phyloP scores from a whole-genome alignment of 2,113 vertebrate species.

The Jacana jacana region DNA sequence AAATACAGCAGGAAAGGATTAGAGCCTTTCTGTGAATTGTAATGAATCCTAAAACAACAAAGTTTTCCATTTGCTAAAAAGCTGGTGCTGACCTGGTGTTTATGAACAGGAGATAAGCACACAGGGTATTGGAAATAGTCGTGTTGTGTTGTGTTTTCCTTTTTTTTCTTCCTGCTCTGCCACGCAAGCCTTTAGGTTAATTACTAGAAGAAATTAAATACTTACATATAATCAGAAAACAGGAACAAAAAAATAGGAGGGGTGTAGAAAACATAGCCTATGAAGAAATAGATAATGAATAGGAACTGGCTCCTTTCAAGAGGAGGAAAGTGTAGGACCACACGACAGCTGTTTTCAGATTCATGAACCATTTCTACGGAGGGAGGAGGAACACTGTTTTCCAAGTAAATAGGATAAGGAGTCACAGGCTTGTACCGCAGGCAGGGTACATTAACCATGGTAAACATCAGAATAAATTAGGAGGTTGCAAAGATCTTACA shows the following conservation, averaged over 20 bases:
- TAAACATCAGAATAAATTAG: not conserved
- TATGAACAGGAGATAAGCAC: not conserved
- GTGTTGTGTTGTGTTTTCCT: not conserved
- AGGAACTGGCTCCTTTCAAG: not conserved
- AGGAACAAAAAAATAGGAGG: not conserved
- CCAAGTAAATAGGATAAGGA: not conserved
- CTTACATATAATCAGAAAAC: not conserved
- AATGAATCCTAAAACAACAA: not conserved
- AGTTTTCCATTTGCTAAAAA: not conserved
- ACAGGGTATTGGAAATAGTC: not conserved
- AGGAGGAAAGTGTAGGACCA: not conserved
- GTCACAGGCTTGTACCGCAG: not conserved
- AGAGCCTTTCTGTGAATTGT: not conserved
- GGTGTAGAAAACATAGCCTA: not conserved
- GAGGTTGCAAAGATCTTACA: not conserved
- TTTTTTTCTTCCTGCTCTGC: not conserved
- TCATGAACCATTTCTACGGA: not conserved
- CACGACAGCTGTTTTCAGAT: not conserved
- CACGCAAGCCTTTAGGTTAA: fast-evolving
- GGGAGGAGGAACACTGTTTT: not conserved
- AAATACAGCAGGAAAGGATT: not conserved
- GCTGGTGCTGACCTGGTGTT: fast-evolving
- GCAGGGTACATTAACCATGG: not conserved
- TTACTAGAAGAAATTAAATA: not conserved
- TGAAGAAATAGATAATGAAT: not conserved